Percentiles rank a stretch among this genome's conserved stretches.
Evolutionary conservation across 1,140 invertebrate species (phyloP).

Genomic region (Himalopsyche phryganea): DNA sequence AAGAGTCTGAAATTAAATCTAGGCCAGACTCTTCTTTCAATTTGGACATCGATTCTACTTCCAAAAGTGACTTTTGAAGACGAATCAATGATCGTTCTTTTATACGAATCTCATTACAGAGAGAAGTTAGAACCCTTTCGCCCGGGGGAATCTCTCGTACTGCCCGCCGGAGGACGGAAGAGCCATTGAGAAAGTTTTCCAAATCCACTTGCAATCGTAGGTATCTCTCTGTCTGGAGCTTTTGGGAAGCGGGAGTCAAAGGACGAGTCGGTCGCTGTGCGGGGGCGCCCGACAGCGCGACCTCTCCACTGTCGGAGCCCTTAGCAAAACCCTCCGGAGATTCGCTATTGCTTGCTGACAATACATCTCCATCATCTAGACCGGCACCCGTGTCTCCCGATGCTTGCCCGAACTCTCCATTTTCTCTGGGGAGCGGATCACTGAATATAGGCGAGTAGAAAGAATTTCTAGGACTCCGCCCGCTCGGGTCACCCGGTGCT

Average conservation of each 20-base stretch:
- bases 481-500: neutral
- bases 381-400: neutral
- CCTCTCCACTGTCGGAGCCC: constrained; percentile 54
- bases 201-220: neutral
- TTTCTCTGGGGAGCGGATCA: neutral
- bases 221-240: neutral
- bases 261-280: constrained; percentile 48
- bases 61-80: neutral
- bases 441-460: constrained; percentile 30
- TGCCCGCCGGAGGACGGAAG: neutral
- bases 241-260: constrained; percentile 34
- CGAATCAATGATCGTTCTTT: no score
- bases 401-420: neutral
- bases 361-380: constrained; percentile 4
- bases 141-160: no score
- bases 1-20: no score
- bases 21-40: neutral
- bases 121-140: no score
- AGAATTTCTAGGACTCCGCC: constrained; percentile 16
- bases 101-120: no score
- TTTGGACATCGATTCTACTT: neutral
- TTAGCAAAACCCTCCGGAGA: constrained; percentile 50
- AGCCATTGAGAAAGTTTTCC: constrained; percentile 7
- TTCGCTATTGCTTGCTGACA: neutral
- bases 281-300: constrained; percentile 55